Percentiles rank a stretch among this genome's conserved stretches.
Evolutionary conservation across 2,888 invertebrate genomes (phyloP).

Genomic region (Eretmocerus hayati): DNA sequence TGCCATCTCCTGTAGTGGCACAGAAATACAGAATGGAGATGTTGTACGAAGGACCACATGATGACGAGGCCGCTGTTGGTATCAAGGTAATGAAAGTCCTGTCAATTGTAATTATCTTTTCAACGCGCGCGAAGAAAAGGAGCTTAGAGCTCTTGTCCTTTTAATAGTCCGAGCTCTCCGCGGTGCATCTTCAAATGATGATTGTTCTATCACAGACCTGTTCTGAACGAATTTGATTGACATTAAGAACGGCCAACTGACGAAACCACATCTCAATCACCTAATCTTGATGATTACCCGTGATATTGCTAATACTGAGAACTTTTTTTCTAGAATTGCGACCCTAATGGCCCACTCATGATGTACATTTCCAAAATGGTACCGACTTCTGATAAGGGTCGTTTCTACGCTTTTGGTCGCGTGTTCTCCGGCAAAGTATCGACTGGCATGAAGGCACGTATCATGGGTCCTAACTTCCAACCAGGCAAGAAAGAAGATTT

Average conservation of each 20-base stretch:
- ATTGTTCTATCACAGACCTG: conserved; percentile 44
- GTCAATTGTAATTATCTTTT: too few species aligned
- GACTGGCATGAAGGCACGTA: conserved; percentile 90
- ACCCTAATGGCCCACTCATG: conserved; percentile 96
- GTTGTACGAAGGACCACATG: conserved; percentile 97
- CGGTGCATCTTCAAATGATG: conserved; percentile 31
- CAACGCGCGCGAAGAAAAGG: too few species aligned
- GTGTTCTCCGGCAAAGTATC: conserved; percentile 91
- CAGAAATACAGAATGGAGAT: conserved; percentile 99
- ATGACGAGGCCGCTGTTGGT: conserved; percentile 90
- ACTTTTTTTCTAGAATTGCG: conserved; percentile 66
- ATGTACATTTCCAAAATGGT: conserved; percentile 99
- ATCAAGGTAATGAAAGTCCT: conserved; percentile 67
- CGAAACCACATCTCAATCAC: background rate
- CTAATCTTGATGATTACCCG: background rate
- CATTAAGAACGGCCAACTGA: conserved; percentile 41
- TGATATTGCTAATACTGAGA: background rate
- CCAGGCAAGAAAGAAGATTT: conserved; percentile 99
- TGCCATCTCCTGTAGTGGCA: conserved; percentile 97
- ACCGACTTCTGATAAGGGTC: conserved; percentile 98
- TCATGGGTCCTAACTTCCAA: conserved; percentile 97
- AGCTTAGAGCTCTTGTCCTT: too few species aligned
- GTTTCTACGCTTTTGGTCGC: conserved; percentile 99
- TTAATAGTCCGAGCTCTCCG: conserved; percentile 2
- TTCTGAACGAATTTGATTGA: conserved; percentile 38